Conservation (phyloP, 2,888 invertebrate genomes). For the Eupithecia tripunctaria region DNA sequence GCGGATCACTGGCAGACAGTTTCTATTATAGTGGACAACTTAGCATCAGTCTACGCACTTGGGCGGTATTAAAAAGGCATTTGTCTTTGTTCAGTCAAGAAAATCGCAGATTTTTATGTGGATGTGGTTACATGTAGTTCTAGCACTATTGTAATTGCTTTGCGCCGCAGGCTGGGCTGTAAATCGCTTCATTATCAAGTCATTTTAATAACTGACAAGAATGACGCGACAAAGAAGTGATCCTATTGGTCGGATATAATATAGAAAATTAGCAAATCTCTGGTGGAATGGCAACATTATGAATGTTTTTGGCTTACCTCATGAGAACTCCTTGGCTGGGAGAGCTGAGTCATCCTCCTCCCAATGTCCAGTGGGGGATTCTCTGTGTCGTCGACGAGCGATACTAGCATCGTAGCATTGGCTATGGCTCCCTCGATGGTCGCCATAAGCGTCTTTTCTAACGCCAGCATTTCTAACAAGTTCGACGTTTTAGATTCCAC, state of each 20-base stretch:
- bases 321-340: constrained; percentile 69
- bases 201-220: too few species aligned
- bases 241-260: too few species aligned
- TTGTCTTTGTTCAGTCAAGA: neutral
- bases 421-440: constrained; percentile 82
- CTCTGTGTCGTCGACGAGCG: constrained; percentile 83
- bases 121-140: neutral
- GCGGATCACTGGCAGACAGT: neutral
- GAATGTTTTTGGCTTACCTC: constrained; percentile 58
- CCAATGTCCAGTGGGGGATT: constrained; percentile 84
- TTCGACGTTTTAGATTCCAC: constrained; percentile 83
- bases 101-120: neutral
- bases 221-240: too few species aligned
- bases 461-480: constrained; percentile 87
- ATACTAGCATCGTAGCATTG: constrained; percentile 84
- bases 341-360: constrained; percentile 78
- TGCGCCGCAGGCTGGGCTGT: too few species aligned
- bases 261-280: too few species aligned
- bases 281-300: neutral
- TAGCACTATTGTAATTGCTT: too few species aligned
- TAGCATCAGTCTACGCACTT: neutral
- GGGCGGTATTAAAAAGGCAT: too few species aligned
- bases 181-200: too few species aligned
- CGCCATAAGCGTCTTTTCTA: constrained; percentile 86
- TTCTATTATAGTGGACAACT: neutral